Conservation (phyloP, 2,113 vertebrate genomes). For the Excalfactoria chinensis region DNA sequence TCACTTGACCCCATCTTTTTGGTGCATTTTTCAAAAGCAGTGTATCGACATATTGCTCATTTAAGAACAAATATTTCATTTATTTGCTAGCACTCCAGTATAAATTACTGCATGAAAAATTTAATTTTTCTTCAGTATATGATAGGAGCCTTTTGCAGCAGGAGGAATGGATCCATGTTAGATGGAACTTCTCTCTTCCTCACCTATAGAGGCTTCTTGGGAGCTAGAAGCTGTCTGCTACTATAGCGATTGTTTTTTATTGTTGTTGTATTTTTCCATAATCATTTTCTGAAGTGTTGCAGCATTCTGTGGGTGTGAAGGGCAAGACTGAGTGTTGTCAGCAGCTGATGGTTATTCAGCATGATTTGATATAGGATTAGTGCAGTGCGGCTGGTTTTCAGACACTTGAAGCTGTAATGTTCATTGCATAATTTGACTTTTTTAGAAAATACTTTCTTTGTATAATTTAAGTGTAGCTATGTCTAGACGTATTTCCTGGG, state of each 20-base stretch:
- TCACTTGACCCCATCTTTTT: background rate
- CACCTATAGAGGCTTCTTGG: background rate
- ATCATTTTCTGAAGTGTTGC: background rate
- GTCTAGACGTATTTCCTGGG: constrained; percentile 72
- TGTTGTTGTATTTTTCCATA: background rate
- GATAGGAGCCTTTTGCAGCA: background rate
- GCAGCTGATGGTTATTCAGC: background rate
- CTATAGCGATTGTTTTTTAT: background rate
- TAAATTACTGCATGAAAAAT: background rate
- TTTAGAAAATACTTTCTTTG: constrained; percentile 39
- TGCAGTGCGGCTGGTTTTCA: constrained; percentile 15
- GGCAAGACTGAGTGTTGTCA: background rate
- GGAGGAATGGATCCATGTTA: background rate
- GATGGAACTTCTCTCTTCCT: background rate
- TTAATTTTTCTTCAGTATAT: background rate
- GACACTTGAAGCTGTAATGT: constrained; percentile 27
- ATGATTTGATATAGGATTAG: background rate
- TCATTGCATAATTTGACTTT: constrained; percentile 31
- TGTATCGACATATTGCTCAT: background rate
- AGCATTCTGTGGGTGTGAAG: background rate
- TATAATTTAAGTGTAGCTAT: constrained; percentile 59
- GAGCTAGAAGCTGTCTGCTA: background rate
- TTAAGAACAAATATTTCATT: background rate
- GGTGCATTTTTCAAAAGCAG: background rate
- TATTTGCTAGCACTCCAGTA: background rate